Evolutionary conservation across 2,888 invertebrate genomes (phyloP).

Genomic region (Ormyrus thymus): DNA sequence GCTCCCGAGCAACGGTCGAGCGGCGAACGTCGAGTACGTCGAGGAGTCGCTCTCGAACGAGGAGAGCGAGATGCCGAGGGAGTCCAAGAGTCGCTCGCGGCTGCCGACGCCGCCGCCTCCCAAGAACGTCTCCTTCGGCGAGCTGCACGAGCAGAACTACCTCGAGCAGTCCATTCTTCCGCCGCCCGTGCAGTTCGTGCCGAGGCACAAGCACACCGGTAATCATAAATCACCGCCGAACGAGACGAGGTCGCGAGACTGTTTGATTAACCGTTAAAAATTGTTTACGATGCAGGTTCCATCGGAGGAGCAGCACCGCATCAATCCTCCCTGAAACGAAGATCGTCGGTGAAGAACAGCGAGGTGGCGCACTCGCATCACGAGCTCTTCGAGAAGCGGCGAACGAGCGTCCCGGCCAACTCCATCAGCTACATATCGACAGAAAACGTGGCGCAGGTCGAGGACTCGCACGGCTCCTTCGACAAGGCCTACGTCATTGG

Average conservation of each 20-base stretch:
- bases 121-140: conserved; percentile 73
- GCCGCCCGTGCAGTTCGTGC: conserved; percentile 70
- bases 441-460: conserved; percentile 69
- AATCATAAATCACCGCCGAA: conserved; percentile 35
- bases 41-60: conserved; percentile 68
- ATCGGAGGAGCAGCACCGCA: conserved; percentile 10
- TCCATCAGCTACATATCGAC: conserved; percentile 72
- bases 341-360: conserved; percentile 70
- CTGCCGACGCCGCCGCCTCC: conserved; percentile 70
- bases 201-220: conserved; percentile 71
- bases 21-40: conserved; percentile 67
- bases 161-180: conserved; percentile 70
- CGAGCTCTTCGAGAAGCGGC: conserved; percentile 70
- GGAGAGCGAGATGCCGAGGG: conserved; percentile 65
- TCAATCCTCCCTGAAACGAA: conserved; percentile 61
- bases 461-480: conserved; percentile 64
- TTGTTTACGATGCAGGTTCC: background rate
- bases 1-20: conserved; percentile 36
- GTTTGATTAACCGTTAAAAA: no score
- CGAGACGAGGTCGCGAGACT: no score
- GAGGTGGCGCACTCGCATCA: conserved; percentile 70
- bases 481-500: conserved; percentile 67
- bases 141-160: conserved; percentile 69
- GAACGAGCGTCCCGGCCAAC: conserved; percentile 70
- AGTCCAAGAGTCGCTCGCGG: conserved; percentile 63